Evolutionary conservation across 2,888 invertebrate genomes (phyloP).

Genomic region (Oligia fasciuncula): DNA sequence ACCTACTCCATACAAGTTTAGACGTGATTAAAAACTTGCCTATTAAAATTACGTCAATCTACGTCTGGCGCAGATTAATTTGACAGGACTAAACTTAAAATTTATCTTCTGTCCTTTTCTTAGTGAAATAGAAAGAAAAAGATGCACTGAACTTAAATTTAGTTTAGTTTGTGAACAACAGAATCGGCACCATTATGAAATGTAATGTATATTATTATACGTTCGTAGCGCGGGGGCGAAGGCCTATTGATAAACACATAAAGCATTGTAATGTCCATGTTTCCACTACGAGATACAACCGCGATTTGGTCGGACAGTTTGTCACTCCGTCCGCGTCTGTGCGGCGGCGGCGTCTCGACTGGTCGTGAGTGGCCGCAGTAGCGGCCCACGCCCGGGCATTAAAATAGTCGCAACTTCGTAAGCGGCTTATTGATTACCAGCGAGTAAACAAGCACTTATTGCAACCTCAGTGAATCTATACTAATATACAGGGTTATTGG

Average conservation of each 20-base stretch:
- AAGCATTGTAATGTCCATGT: slow-evolving; percentile 53
- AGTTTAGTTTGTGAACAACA: too few species aligned
- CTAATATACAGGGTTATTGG: too few species aligned
- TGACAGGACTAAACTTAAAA: too few species aligned
- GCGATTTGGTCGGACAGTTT: slow-evolving; percentile 52
- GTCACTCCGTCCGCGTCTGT: slow-evolving; percentile 44
- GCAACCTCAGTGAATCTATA: slow-evolving; percentile 28
- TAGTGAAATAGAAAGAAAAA: too few species aligned
- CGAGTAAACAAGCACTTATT: slow-evolving; percentile 52
- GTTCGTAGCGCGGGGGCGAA: slow-evolving; percentile 45
- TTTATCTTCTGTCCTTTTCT: too few species aligned
- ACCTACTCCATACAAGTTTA: too few species aligned
- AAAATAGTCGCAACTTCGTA: slow-evolving; percentile 26
- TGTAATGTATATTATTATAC: slow-evolving; percentile 25
- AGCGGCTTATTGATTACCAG: slow-evolving; percentile 34
- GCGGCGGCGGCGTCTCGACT: slow-evolving; percentile 31
- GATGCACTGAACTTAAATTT: too few species aligned
- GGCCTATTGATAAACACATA: slow-evolving; percentile 36
- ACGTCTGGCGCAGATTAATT: too few species aligned
- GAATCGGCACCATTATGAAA: background rate
- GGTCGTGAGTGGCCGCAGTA: slow-evolving; percentile 34
- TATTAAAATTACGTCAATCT: too few species aligned
- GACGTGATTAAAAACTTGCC: too few species aligned
- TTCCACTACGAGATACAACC: slow-evolving; percentile 54
- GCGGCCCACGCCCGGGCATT: slow-evolving; percentile 41